A percentile compares a stretch with the other conserved stretches of the same genome.
Conservation (phyloP, 37 sponge, comb jelly and placozoan species). For the Eunapius fragilis region DNA sequence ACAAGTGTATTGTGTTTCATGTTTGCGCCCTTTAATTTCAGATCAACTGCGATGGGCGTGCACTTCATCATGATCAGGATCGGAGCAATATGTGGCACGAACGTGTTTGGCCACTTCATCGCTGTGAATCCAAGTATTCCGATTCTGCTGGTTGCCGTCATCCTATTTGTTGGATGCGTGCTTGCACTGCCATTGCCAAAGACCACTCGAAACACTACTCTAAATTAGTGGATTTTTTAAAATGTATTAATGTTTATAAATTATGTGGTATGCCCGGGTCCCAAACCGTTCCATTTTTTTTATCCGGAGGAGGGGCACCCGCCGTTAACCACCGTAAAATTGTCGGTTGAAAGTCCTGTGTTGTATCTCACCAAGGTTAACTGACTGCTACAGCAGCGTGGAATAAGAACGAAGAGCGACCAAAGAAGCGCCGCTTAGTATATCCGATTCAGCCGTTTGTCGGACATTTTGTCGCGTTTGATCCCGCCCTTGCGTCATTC, state of each 20-base stretch:
- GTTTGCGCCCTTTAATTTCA: conserved; percentile 2
- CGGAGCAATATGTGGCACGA: conserved; percentile 72
- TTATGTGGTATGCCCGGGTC: background rate
- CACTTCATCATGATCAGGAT: conserved; percentile 55
- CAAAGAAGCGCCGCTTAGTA: background rate
- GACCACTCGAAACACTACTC: conserved; percentile 63
- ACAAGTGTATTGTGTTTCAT: background rate
- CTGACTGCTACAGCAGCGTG: background rate
- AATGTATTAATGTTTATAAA: background rate
- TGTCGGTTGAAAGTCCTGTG: background rate
- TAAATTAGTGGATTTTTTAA: conserved; percentile 21
- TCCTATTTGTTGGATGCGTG: conserved; percentile 35
- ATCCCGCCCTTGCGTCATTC: background rate
- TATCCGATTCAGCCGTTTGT: background rate
- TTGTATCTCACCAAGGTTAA: background rate
- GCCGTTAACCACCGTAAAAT: background rate
- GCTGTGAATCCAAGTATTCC: conserved; percentile 41
- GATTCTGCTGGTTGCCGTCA: conserved; percentile 37
- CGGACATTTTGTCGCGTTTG: background rate
- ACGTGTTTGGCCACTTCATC: conserved; percentile 58
- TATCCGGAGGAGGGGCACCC: background rate
- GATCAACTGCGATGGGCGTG: conserved; percentile 50
- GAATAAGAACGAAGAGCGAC: background rate
- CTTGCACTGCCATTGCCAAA: conserved; percentile 40
- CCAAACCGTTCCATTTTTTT: background rate